Percentiles rank a stretch among this genome's conserved stretches.
Conservation (phyloP, 2,113 vertebrate species). For the Microcebus tavaratra region DNA sequence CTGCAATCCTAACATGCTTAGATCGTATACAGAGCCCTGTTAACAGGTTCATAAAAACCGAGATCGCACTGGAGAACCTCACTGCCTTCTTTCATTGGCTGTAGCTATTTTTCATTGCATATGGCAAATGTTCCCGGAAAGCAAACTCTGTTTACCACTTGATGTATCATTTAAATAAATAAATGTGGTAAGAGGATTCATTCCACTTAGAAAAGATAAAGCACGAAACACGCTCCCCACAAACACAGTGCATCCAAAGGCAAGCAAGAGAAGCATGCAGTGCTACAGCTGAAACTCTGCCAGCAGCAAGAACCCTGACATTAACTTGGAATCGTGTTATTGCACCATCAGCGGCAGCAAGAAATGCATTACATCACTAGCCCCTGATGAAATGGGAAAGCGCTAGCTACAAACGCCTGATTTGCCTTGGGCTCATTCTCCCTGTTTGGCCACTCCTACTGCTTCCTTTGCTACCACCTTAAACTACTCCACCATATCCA, state of each 20-base stretch:
- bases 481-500: background rate
- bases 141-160: background rate
- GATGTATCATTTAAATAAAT: background rate
- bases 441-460: background rate
- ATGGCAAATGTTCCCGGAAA: background rate
- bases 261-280: background rate
- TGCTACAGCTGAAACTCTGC: background rate
- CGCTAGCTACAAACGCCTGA: background rate
- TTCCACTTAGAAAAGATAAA: background rate
- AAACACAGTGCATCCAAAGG: background rate
- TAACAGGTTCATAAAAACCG: background rate
- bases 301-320: background rate
- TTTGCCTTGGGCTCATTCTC: background rate
- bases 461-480: background rate
- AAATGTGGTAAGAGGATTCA: slow-evolving; percentile 21
- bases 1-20: background rate
- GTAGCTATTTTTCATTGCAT: background rate
- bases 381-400: background rate
- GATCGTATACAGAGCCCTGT: background rate
- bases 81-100: background rate
- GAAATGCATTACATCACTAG: background rate
- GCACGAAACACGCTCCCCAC: background rate
- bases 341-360: background rate
- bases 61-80: background rate
- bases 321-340: background rate